These are phyloP conservation scores for Scotopteryx bipunctaria DNA, from an alignment of 2,888 invertebrate species.

Conservation along the genomic window DNA sequence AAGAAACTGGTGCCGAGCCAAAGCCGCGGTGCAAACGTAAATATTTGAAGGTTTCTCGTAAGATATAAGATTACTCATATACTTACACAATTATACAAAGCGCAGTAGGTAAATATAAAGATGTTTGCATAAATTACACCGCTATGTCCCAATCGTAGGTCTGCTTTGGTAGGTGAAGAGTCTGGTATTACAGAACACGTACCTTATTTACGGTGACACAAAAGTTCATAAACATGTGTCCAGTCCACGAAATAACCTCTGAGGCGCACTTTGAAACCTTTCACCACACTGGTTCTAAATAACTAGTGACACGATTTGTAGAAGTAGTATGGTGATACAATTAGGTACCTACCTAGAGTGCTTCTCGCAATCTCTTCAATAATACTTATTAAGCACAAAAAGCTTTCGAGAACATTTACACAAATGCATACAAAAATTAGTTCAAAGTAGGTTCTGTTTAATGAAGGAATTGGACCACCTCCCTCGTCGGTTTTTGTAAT, in stretches of 20 bases:
- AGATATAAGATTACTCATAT: conserved; percentile 17
- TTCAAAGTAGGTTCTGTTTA: background rate
- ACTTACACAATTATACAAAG: conserved; percentile 8
- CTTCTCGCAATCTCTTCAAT: no score
- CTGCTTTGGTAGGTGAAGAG: background rate
- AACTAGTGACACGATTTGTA: no score
- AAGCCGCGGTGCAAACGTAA: conserved; percentile 11
- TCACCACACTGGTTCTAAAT: no score
- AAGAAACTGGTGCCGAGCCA: conserved; percentile 6
- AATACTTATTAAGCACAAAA: no score
- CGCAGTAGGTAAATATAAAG: conserved; percentile 11
- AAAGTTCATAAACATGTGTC: no score
- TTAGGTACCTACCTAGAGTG: background rate
- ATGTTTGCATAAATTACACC: conserved; percentile 6
- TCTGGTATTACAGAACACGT: no score
- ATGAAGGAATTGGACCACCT: conserved; percentile 2
- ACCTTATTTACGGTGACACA: no score
- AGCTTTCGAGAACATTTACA: background rate
- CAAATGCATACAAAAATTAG: background rate
- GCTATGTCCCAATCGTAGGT: background rate
- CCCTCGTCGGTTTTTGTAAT: conserved; percentile 26
- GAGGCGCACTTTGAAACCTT: no score
- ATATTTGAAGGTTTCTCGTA: conserved; percentile 21
- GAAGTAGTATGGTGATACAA: background rate
- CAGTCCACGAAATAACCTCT: no score